Conservation (phyloP, 2,797 vertebrate genomes). For the Octomys mimax region DNA sequence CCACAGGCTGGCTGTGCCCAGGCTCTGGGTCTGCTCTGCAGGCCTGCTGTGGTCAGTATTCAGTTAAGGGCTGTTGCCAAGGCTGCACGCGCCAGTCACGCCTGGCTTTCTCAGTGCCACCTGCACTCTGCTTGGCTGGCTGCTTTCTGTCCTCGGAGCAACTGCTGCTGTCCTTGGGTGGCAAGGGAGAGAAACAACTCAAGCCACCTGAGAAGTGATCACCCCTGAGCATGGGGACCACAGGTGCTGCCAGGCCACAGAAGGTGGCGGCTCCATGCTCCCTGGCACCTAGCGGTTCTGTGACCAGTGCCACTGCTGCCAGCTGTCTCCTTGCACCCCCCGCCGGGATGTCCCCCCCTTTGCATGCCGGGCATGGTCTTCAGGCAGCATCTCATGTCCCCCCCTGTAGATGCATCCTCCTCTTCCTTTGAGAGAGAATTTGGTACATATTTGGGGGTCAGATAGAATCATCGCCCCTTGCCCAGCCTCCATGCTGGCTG, state of each 20-base stretch:
- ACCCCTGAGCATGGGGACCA: no score
- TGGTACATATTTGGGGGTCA: background rate
- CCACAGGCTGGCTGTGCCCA: background rate
- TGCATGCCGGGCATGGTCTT: background rate
- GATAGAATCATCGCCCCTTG: background rate
- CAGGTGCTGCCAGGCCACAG: no score
- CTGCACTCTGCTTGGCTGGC: background rate
- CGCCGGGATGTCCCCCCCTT: background rate
- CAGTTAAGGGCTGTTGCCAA: constrained; percentile 20
- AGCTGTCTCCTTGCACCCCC: no score
- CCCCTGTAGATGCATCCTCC: background rate
- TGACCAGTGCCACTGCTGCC: no score
- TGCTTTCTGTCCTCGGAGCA: background rate
- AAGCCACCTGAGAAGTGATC: no score
- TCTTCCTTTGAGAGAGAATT: background rate
- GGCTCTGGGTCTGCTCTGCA: constrained; percentile 12
- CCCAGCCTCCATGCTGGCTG: background rate
- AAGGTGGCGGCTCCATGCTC: no score
- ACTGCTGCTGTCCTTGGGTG: background rate
- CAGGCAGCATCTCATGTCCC: background rate
- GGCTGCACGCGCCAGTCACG: background rate
- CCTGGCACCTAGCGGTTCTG: no score
- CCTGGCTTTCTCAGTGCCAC: background rate
- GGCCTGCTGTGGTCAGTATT: background rate
- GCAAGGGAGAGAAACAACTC: no score